Percentiles rank a stretch among this genome's conserved stretches.
Evolutionary conservation across 2,888 invertebrate species (phyloP).

Genomic region (Biston betularia): DNA sequence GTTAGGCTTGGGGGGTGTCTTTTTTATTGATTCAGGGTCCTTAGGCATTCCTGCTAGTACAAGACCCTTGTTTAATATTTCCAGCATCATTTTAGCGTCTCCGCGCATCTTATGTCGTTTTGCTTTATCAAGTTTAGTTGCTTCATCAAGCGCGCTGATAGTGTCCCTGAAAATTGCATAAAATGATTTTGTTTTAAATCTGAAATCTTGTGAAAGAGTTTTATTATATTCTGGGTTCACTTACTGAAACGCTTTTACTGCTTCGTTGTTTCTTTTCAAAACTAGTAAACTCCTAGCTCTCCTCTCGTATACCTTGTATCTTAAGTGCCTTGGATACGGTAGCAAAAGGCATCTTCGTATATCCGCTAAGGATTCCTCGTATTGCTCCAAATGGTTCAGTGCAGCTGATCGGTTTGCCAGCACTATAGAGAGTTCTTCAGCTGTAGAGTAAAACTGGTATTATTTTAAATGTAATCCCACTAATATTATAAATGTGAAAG

Average conservation of each 20-base stretch:
- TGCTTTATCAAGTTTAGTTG: constrained; percentile 86
- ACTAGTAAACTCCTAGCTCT: constrained; percentile 90
- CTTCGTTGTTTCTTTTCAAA: constrained; percentile 88
- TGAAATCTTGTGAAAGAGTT: background rate
- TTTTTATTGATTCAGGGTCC: constrained; percentile 70
- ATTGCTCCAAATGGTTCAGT: constrained; percentile 90
- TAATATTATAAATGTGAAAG: too few relatives aligned
- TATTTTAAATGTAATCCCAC: background rate
- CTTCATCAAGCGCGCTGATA: constrained; percentile 88
- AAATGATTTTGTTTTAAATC: background rate
- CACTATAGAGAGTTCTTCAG: constrained; percentile 88
- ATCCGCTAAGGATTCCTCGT: constrained; percentile 89
- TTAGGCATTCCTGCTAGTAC: constrained; percentile 75
- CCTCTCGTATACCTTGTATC: constrained; percentile 92
- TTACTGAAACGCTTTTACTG: constrained; percentile 88
- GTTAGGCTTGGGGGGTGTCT: constrained; percentile 71
- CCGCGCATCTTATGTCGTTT: constrained; percentile 87
- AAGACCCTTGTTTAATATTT: constrained; percentile 88
- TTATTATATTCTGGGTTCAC: constrained; percentile 41
- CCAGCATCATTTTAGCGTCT: constrained; percentile 90
- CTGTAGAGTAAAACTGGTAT: constrained; percentile 61
- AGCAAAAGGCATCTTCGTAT: constrained; percentile 88
- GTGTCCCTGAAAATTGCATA: constrained; percentile 83
- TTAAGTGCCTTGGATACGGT: constrained; percentile 90
- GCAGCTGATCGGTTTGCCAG: constrained; percentile 94